These are phyloP conservation scores for Melolontha melolontha DNA, from an alignment of 2,888 invertebrate species.

Conservation along the genomic window DNA sequence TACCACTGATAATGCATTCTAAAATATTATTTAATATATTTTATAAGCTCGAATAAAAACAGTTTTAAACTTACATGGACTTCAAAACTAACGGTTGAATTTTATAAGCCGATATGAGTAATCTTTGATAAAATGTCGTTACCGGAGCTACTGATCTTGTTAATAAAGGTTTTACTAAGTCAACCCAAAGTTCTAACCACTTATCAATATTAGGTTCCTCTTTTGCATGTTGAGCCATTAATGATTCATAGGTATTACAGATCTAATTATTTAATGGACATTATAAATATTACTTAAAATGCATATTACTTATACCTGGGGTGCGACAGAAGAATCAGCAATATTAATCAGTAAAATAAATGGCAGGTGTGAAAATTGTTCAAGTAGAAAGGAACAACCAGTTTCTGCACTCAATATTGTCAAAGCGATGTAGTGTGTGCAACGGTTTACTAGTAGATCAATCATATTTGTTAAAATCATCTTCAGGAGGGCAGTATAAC, in stretches of 20 bases:
- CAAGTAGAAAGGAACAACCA: conserved; percentile 60
- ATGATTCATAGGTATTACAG: conserved; percentile 68
- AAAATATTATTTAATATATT: conserved; percentile 27
- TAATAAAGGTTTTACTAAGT: conserved; percentile 48
- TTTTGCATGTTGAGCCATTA: conserved; percentile 67
- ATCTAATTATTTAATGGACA: conserved; percentile 59
- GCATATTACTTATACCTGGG: conserved; percentile 59
- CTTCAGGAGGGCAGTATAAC: conserved; percentile 33
- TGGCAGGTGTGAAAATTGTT: conserved; percentile 60
- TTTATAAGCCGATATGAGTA: conserved; percentile 61
- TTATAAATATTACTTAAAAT: not conserved
- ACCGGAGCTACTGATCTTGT: conserved; percentile 56
- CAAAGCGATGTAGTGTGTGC: conserved; percentile 55
- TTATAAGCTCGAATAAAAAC: not conserved
- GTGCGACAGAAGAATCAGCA: conserved; percentile 61
- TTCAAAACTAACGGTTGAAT: conserved; percentile 58
- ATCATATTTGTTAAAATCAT: conserved; percentile 41
- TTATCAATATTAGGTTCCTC: conserved; percentile 57
- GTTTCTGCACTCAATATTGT: conserved; percentile 56
- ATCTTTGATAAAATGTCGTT: conserved; percentile 58
- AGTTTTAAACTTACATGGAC: conserved; percentile 53
- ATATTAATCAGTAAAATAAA: conserved; percentile 59
- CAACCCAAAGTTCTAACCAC: conserved; percentile 69
- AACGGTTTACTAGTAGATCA: conserved; percentile 47
- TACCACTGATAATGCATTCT: conserved; percentile 46